phyloP scores from a whole-genome alignment of 2,113 vertebrate genomes.

The Chitala chitala region DNA sequence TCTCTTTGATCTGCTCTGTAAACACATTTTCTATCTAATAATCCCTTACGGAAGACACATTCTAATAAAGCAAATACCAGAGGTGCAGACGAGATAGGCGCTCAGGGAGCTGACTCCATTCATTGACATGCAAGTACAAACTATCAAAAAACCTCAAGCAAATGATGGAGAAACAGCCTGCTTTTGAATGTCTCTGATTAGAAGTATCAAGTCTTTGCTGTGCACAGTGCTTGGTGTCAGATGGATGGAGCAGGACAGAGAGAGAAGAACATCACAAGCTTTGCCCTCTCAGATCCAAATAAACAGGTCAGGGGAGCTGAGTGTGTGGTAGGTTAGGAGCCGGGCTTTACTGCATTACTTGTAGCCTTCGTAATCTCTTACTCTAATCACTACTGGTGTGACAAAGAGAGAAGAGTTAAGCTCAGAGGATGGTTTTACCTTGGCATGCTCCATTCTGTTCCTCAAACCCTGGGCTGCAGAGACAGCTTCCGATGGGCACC shows the following conservation, averaged over 20 bases:
- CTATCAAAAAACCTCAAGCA: not conserved
- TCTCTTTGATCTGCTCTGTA: not conserved
- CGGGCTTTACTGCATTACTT: too few species aligned
- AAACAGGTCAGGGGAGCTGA: too few species aligned
- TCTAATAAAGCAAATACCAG: not conserved
- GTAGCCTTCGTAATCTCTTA: too few species aligned
- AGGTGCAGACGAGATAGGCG: not conserved
- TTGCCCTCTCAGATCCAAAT: too few species aligned
- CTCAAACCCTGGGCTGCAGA: conserved; percentile 92
- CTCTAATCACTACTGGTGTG: too few species aligned
- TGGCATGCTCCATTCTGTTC: conserved; percentile 86
- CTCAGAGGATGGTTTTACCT: conserved; percentile 67
- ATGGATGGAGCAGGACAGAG: too few species aligned
- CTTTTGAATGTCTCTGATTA: too few species aligned
- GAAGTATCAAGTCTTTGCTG: too few species aligned
- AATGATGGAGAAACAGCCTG: not conserved
- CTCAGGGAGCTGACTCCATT: not conserved
- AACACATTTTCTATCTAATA: not conserved
- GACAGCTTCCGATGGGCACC: conserved; percentile 95
- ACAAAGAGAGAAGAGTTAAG: too few species aligned
- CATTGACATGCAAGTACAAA: not conserved
- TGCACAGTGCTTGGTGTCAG: too few species aligned
- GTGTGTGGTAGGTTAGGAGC: too few species aligned
- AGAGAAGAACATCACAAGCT: too few species aligned
- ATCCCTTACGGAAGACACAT: not conserved